phyloP scores from a whole-genome alignment of 2,888 invertebrate species.

The Heteropelma amictum region DNA sequence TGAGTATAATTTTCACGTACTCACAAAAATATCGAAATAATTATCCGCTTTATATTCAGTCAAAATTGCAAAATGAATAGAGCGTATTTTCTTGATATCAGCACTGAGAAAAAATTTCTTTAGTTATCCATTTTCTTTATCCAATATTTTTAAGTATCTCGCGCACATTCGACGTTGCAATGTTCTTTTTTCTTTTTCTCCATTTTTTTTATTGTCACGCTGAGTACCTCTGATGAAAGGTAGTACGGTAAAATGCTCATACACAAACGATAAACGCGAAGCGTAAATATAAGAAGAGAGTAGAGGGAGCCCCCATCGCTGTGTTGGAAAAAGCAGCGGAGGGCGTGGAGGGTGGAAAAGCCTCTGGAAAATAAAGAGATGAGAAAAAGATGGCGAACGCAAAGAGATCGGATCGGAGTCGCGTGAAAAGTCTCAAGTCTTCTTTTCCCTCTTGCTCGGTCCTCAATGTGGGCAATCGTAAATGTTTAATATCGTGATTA shows the following conservation, averaged over 20 bases:
- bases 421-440: constrained; percentile 61
- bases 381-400: constrained; percentile 41
- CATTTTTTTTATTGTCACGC: constrained; percentile 27
- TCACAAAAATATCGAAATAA: no score
- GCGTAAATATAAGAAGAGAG: constrained; percentile 51
- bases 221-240: constrained; percentile 36
- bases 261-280: constrained; percentile 57
- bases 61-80: neutral
- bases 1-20: no score
- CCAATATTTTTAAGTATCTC: constrained; percentile 37
- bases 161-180: constrained; percentile 14
- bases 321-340: constrained; percentile 39
- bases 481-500: constrained; percentile 78
- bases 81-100: neutral
- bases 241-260: constrained; percentile 44
- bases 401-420: constrained; percentile 58
- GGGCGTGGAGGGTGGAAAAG: constrained; percentile 46
- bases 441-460: constrained; percentile 7
- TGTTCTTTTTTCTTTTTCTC: constrained; percentile 10
- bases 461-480: constrained; percentile 70
- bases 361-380: constrained; percentile 30
- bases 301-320: constrained; percentile 36
- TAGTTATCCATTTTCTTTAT: neutral
- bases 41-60: no score
- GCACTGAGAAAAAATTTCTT: neutral